A percentile compares a stretch with the other conserved stretches of the same genome.
These are phyloP conservation scores for Stenurella melanura DNA, from an alignment of 2,888 invertebrate genomes.

Conservation along the genomic window DNA sequence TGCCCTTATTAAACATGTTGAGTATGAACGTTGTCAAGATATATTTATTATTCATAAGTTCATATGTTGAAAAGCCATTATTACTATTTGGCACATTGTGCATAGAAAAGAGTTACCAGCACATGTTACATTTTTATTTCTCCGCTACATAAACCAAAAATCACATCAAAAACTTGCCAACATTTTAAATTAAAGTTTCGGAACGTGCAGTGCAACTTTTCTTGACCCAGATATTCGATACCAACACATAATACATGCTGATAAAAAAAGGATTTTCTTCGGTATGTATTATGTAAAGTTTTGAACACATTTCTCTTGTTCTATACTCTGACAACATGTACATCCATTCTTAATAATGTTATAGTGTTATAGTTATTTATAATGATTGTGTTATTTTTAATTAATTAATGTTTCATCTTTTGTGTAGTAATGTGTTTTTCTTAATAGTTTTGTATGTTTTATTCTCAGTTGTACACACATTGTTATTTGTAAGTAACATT, in stretches of 20 bases:
- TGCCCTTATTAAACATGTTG: too few relatives aligned
- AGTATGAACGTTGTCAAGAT: too few relatives aligned
- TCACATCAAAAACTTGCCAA: neutral
- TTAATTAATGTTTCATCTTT: too few relatives aligned
- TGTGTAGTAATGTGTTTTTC: too few relatives aligned
- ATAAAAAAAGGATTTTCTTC: neutral
- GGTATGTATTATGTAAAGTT: conserved; percentile 11
- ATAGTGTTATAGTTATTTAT: too few relatives aligned
- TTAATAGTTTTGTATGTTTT: too few relatives aligned
- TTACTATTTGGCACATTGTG: neutral
- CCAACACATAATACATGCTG: neutral
- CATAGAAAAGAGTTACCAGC: neutral
- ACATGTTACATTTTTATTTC: neutral
- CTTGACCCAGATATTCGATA: neutral
- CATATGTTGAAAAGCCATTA: too few relatives aligned
- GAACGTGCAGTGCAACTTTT: neutral
- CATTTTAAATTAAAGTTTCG: neutral
- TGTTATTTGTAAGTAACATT: too few relatives aligned
- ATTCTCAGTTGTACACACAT: too few relatives aligned
- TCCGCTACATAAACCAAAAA: neutral
- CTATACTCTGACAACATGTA: neutral
- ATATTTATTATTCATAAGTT: too few relatives aligned
- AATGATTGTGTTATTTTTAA: too few relatives aligned
- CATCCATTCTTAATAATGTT: too few relatives aligned
- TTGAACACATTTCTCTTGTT: conserved; percentile 3